These are phyloP conservation scores for Agraylea sexmaculata DNA, from an alignment of 1,140 invertebrate genomes.

Conservation along the genomic window DNA sequence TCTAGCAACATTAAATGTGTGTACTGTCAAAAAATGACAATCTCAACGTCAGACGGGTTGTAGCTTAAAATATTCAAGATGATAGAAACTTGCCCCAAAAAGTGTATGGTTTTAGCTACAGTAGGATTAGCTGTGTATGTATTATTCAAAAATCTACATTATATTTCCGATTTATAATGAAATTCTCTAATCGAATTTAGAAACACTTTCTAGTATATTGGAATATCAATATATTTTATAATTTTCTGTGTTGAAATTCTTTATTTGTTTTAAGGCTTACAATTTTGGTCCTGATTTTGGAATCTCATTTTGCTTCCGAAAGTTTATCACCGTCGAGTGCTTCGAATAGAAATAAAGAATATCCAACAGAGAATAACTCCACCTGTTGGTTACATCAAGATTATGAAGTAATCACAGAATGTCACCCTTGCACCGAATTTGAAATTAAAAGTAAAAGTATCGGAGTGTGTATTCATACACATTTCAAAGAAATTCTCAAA, in stretches of 20 bases:
- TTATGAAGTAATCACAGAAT: slow-evolving; percentile 57
- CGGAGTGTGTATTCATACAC: slow-evolving; percentile 54
- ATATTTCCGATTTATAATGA: slow-evolving; percentile 9
- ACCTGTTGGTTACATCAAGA: slow-evolving; percentile 59
- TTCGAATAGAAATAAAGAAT: slow-evolving; percentile 40
- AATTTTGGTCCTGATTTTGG: slow-evolving; percentile 62
- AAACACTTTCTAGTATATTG: slow-evolving; percentile 12
- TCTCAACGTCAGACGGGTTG: no score
- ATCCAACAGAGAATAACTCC: slow-evolving; percentile 60
- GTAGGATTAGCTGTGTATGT: slow-evolving; percentile 48
- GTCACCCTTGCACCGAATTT: slow-evolving; percentile 68
- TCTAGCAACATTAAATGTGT: no score
- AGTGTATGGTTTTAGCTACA: slow-evolving; percentile 53
- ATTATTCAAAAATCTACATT: slow-evolving; percentile 11
- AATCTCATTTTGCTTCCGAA: slow-evolving; percentile 57
- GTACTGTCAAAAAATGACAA: no score
- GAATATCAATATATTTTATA: slow-evolving; percentile 16
- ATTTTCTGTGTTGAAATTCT: no score
- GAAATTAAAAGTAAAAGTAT: slow-evolving; percentile 60
- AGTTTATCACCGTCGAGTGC: slow-evolving; percentile 35
- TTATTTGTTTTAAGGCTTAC: slow-evolving; percentile 49
- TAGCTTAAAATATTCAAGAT: slow-evolving; percentile 30
- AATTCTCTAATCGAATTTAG: slow-evolving; percentile 6
- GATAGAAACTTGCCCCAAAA: slow-evolving; percentile 57
- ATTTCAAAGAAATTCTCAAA: slow-evolving; percentile 56